Conservation (phyloP, 2,113 vertebrate genomes). For the Agelaius tricolor region DNA sequence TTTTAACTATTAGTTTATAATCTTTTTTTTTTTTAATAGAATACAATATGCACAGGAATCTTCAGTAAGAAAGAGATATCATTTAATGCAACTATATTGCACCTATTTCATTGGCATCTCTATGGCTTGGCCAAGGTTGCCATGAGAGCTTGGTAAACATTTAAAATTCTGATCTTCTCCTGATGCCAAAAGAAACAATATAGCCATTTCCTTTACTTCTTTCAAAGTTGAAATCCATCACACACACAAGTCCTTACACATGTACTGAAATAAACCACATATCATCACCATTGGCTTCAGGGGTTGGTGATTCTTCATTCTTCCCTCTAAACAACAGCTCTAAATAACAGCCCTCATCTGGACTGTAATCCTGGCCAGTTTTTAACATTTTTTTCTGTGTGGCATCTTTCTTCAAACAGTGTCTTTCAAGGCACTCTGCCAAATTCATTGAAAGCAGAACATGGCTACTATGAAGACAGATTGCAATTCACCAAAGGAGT, state of each 20-base stretch:
- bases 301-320: background rate
- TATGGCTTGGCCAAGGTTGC: background rate
- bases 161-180: background rate
- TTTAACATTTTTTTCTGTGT: background rate
- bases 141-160: background rate
- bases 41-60: background rate
- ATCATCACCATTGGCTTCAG: background rate
- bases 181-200: background rate
- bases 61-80: background rate
- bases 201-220: background rate
- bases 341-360: background rate
- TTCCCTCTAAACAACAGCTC: background rate
- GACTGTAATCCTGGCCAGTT: background rate
- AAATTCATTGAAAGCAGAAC: background rate
- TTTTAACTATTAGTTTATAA: background rate
- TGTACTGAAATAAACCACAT: background rate
- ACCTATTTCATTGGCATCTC: background rate
- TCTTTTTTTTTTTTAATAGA: background rate
- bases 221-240: background rate
- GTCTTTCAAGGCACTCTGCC: background rate
- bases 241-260: rapidly evolving
- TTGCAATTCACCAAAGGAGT: background rate
- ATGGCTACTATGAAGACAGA: background rate
- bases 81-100: background rate
- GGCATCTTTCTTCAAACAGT: background rate